Evolutionary conservation across 2,797 vertebrate species (phyloP).

Genomic region (Acropternis orthonyx): DNA sequence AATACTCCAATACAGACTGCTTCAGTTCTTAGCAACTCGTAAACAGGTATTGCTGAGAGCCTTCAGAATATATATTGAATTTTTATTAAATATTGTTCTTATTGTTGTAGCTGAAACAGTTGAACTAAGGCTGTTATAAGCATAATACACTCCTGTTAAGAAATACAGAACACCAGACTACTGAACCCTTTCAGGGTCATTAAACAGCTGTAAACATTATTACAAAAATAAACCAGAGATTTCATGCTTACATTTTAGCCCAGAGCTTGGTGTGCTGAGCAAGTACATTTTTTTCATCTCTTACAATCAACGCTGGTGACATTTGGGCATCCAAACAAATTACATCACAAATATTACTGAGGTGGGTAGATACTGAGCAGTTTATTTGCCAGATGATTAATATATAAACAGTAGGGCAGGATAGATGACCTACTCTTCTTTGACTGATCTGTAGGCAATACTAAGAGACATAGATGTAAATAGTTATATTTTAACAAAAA

Average conservation of each 20-base stretch:
- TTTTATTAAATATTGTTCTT: conserved; percentile 70
- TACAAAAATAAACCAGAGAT: conserved; percentile 85
- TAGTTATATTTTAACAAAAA: conserved; percentile 69
- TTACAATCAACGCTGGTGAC: conserved; percentile 81
- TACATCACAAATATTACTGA: conserved; percentile 78
- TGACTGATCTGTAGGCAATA: conserved; percentile 67
- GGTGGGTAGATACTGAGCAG: conserved; percentile 77
- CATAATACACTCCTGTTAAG: conserved; percentile 78
- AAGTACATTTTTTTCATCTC: conserved; percentile 81
- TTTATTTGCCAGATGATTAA: conserved; percentile 82
- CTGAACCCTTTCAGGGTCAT: conserved; percentile 85
- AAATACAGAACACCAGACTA: conserved; percentile 79
- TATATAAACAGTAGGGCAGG: conserved; percentile 65
- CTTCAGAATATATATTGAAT: conserved; percentile 43
- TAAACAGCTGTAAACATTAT: conserved; percentile 87
- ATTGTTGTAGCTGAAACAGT: conserved; percentile 68
- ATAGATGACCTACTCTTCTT: conserved; percentile 59
- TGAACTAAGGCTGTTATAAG: conserved; percentile 77
- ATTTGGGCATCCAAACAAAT: conserved; percentile 82
- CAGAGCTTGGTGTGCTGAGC: conserved; percentile 81
- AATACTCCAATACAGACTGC: not conserved
- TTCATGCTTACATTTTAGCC: conserved; percentile 86
- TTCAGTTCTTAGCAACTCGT: not conserved
- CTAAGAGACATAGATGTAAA: conserved; percentile 65
- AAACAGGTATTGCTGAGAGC: conserved; percentile 24